Base-by-base conservation (phyloP, 2,888 invertebrate species). In the Cryptocephalus moraei region DNA sequence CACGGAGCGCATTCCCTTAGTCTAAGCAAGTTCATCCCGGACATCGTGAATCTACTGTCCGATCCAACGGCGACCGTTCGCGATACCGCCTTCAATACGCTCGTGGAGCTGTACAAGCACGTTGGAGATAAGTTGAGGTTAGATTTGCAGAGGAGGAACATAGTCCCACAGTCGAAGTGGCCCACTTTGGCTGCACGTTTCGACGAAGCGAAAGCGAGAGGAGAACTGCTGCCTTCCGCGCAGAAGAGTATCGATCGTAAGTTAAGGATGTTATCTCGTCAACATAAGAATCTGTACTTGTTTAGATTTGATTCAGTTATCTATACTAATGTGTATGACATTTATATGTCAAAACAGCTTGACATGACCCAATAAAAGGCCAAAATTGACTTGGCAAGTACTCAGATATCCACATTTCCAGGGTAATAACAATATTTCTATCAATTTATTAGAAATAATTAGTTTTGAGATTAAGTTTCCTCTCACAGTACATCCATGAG, bases 71-170 rank as follows among this genome's bases (percentile, higher is more conserved):
- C 82, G 33, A 81, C 86, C 42, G 94, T 95, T 8, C 74, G 95
- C 12, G 94, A 95, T 67, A 84, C 89, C 4, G 91, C 94, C 4
- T 78, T 87, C 66, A 82, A 81, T 59, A 85, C 93, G 8, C 70
- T 95, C 42, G 86, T 91, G 36, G 91, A 93, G 66, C 84, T 94
- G 40, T 96, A 95, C 68, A 81, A 89, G 63, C 92, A 94, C 72
- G 91, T 93, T 45, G 92, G 92, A 63, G 95, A 95, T 65, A 81
- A 86, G 67, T 74, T 95, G 52, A 73, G 91, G 59, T 73, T 77
- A 43, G 94, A 95, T 67, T 73, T 95, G 54, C 80, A 84, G 62
- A 85, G 84, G 67, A 89, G 91, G 62, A 83, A 86, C 61, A 73
- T 85, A 38, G 76, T 90, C 46, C 86, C 88, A 0, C 78, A 82